phyloP scores from a whole-genome alignment of 1,140 invertebrate species.

The Temnothorax curvispinosus region DNA sequence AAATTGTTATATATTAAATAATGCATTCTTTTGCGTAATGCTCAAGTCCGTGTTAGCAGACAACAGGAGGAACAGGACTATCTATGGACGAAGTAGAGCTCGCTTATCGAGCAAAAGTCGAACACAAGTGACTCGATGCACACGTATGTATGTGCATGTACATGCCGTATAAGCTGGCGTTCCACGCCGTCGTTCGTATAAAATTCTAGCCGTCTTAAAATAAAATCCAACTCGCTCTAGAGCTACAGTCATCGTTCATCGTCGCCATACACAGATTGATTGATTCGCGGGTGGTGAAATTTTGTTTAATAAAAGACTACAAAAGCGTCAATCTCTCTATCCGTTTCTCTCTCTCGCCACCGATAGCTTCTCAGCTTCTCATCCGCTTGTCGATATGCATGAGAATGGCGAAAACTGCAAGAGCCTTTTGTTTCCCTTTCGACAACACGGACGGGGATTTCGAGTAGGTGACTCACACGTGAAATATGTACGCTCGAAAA shows the following conservation, averaged over 20 bases:
- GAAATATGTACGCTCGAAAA: not conserved
- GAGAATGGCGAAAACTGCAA: not conserved
- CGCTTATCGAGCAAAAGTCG: not conserved
- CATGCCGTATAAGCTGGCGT: not conserved
- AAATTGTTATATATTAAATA: not conserved
- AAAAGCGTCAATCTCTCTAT: not conserved
- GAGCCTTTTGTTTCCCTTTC: not conserved
- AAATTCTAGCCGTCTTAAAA: slow-evolving; percentile 13
- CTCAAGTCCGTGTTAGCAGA: not conserved
- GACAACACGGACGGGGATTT: not conserved
- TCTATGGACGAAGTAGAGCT: not conserved
- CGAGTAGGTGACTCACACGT: not conserved
- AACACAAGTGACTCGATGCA: not conserved
- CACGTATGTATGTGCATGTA: not conserved
- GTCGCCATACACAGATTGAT: slow-evolving; percentile 8
- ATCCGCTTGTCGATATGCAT: not conserved
- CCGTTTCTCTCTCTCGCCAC: not conserved
- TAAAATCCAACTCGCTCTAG: not conserved
- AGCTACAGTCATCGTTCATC: not conserved
- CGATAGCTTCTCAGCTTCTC: not conserved
- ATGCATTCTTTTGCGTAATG: not conserved
- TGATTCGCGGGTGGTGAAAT: not conserved
- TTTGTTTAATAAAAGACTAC: not conserved
- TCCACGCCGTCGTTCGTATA: not conserved
- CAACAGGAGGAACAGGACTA: no score